phyloP scores from a whole-genome alignment of 2,888 invertebrate species.

The Eueremaeus valkanovi region DNA sequence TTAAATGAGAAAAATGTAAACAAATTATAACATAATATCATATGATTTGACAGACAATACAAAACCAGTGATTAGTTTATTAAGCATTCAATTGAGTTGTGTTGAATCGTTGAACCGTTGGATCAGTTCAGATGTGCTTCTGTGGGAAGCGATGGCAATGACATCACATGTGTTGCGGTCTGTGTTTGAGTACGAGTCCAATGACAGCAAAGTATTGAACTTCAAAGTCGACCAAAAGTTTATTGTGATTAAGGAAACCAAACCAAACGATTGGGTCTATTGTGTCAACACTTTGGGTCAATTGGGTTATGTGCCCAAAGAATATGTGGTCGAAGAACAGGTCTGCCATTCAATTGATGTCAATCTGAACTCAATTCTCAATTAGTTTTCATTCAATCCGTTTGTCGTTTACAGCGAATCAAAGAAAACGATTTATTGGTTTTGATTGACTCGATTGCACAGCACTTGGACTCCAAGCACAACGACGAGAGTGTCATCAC shows the following conservation, averaged over 20 bases:
- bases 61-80: no score
- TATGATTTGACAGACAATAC: no score
- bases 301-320: constrained; percentile 50
- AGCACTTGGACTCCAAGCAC: constrained; percentile 40
- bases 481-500: constrained; percentile 40
- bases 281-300: constrained; percentile 49
- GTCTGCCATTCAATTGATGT: not conserved
- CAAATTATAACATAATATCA: no score
- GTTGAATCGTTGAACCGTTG: not conserved
- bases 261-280: constrained; percentile 49
- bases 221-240: constrained; percentile 46
- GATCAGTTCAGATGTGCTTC: not conserved
- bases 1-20: no score
- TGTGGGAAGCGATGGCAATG: not conserved
- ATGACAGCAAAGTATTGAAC: constrained; percentile 43
- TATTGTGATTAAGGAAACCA: constrained; percentile 43
- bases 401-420: not conserved
- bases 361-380: not conserved
- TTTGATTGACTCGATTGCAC: constrained; percentile 40
- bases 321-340: constrained; percentile 47
- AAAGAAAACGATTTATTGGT: constrained; percentile 35
- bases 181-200: constrained; percentile 40
- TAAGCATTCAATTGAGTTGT: not conserved
- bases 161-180: constrained; percentile 12
- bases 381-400: not conserved